These are phyloP conservation scores for Chrysocyon brachyurus DNA, from an alignment of 2,797 vertebrate species.

Conservation along the genomic window DNA sequence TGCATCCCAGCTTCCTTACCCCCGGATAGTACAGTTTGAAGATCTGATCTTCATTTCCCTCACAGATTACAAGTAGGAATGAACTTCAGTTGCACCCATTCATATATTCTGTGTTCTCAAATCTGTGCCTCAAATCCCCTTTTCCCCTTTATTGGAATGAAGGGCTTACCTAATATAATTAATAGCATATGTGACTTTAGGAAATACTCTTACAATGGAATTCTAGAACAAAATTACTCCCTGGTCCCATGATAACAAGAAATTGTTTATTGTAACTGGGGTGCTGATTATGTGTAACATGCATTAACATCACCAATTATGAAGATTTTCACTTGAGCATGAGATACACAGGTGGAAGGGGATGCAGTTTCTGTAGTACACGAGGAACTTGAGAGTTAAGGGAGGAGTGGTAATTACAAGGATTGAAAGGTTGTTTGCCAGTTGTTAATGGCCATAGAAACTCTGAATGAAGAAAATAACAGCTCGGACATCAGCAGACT, in stretches of 20 bases:
- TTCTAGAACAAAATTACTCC: not conserved
- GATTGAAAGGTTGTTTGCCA: not conserved
- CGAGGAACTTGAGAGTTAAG: not conserved
- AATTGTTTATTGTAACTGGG: not conserved
- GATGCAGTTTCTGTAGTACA: not conserved
- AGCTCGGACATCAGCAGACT: not conserved
- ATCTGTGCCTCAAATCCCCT: not conserved
- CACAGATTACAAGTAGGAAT: not conserved
- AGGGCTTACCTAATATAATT: not conserved
- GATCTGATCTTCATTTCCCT: not conserved
- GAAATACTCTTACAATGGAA: not conserved
- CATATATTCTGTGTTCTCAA: not conserved
- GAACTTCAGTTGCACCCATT: not conserved
- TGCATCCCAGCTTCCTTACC: not conserved
- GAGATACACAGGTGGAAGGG: not conserved
- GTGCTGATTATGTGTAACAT: not conserved
- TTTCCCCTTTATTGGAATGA: not conserved
- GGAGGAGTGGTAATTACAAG: not conserved
- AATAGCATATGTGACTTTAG: fast-evolving
- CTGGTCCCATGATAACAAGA: not conserved
- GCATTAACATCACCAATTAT: not conserved
- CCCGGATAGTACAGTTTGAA: not conserved
- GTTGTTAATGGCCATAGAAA: not conserved
- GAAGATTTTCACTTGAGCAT: not conserved
- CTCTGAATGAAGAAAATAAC: not conserved